A percentile compares a stretch with the other conserved stretches of the same genome.
Conservation (phyloP, 1,140 invertebrate species). For the Drosophila bocki region DNA sequence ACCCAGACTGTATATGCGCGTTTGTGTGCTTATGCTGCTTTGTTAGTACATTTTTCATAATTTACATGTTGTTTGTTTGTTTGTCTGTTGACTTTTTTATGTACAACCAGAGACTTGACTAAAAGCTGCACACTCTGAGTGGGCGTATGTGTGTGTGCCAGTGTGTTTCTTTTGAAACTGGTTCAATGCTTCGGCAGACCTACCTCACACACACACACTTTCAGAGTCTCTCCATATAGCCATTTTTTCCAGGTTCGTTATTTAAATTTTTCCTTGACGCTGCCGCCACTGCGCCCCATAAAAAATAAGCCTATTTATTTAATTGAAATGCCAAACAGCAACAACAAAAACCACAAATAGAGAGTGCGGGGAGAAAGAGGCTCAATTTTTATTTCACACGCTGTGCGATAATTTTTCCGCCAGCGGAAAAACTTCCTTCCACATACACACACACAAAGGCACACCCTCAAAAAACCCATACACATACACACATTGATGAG, state of each 20-base stretch:
- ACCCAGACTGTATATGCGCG: constrained; percentile 12
- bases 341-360: constrained; percentile 22
- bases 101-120: constrained; percentile 76
- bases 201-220: constrained; percentile 8
- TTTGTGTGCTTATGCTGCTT: constrained; percentile 59
- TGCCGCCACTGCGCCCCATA: constrained; percentile 32
- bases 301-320: constrained; percentile 82
- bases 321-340: constrained; percentile 73
- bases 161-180: constrained; percentile 59
- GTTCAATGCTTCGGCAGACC: constrained; percentile 59
- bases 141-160: background rate
- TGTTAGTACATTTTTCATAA: constrained; percentile 83
- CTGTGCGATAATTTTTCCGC: constrained; percentile 68
- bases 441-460: constrained; percentile 8
- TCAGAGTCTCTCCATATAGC: constrained; percentile 6
- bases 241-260: constrained; percentile 56
- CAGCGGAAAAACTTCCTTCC: constrained; percentile 40
- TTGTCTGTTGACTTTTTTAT: constrained; percentile 81
- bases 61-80: constrained; percentile 78
- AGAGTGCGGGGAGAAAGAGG: background rate
- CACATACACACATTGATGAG: constrained; percentile 26
- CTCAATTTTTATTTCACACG: constrained; percentile 55
- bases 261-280: constrained; percentile 72
- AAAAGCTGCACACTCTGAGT: constrained; percentile 61
- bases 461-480: background rate